These are phyloP conservation scores for Heteractis magnifica DNA, from an alignment of 92 coral and sea anemone genomes.

Conservation along the genomic window DNA sequence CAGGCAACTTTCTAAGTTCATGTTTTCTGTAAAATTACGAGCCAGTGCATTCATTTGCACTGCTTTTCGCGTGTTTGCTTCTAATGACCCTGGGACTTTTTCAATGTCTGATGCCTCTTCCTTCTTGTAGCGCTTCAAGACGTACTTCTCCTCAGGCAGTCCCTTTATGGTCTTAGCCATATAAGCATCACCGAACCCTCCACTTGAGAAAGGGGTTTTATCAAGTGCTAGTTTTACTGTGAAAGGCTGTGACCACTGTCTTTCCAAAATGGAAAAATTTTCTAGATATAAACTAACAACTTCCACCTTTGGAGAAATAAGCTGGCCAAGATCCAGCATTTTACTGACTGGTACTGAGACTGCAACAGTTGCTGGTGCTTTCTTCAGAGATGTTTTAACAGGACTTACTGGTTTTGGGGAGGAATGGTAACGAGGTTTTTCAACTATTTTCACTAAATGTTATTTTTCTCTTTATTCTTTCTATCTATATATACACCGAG, in stretches of 20 bases:
- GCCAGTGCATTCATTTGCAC: constrained; percentile 8
- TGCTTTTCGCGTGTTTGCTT: constrained; percentile 44
- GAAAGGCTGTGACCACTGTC: constrained; percentile 52
- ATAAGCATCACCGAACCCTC: constrained; percentile 54
- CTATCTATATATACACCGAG: too few relatives aligned
- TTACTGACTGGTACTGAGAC: constrained; percentile 49
- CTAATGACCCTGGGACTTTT: constrained; percentile 39
- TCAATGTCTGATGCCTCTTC: constrained; percentile 39
- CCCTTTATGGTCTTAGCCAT: constrained; percentile 42
- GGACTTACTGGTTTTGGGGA: constrained; percentile 28
- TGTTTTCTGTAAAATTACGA: constrained; percentile 40
- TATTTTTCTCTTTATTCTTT: too few relatives aligned
- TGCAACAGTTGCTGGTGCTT: constrained; percentile 34
- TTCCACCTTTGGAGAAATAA: constrained; percentile 47
- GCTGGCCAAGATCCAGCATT: constrained; percentile 57
- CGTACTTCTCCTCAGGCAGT: constrained; percentile 51
- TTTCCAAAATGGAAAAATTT: constrained; percentile 42
- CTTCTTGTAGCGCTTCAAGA: constrained; percentile 51
- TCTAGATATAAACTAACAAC: constrained; percentile 46
- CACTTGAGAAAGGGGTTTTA: constrained; percentile 45
- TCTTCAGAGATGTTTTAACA: constrained; percentile 6
- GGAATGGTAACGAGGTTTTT: constrained; percentile 21
- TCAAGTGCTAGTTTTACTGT: constrained; percentile 46
- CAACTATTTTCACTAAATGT: not conserved
- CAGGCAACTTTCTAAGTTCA: constrained; percentile 33